Conservation (phyloP, 1,140 invertebrate species). For the Chrysoperla carnea region DNA sequence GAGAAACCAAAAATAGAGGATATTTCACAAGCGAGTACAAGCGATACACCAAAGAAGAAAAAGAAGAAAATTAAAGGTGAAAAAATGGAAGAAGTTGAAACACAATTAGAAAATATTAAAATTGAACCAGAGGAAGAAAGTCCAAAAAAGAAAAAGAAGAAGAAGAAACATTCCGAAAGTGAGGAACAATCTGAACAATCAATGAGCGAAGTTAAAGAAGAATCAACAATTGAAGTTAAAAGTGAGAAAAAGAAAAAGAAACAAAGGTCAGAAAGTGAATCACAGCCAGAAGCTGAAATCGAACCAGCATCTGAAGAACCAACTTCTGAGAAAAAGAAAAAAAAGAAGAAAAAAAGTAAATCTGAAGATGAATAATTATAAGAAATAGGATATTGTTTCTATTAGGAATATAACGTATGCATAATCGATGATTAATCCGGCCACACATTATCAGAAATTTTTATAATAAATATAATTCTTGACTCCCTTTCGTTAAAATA, state of each 20-base stretch:
- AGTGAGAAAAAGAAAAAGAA: slow-evolving; percentile 10
- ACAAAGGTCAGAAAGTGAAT: slow-evolving; percentile 4
- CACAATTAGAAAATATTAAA: slow-evolving; percentile 4
- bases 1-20: slow-evolving; percentile 13
- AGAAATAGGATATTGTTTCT: too few species aligned
- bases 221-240: neutral
- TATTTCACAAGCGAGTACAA: slow-evolving; percentile 5
- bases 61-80: slow-evolving; percentile 11
- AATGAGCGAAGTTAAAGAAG: neutral
- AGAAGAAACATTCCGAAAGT: slow-evolving; percentile 18
- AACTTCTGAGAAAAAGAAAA: slow-evolving; percentile 24
- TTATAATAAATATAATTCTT: too few species aligned
- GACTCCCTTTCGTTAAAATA: too few species aligned
- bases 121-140: slow-evolving; percentile 2
- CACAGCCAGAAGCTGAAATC: slow-evolving; percentile 3
- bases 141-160: slow-evolving; percentile 18
- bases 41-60: slow-evolving; percentile 8
- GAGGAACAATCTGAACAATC: slow-evolving; percentile 3
- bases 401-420: too few species aligned
- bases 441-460: too few species aligned
- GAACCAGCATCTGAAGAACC: slow-evolving; percentile 11
- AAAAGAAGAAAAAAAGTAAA: slow-evolving; percentile 19
- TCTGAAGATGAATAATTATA: neutral
- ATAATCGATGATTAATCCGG: too few species aligned
- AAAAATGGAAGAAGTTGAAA: slow-evolving; percentile 4